Evolutionary conservation across 2,113 vertebrate genomes (phyloP).

Genomic region (Cavia porcellus): DNA sequence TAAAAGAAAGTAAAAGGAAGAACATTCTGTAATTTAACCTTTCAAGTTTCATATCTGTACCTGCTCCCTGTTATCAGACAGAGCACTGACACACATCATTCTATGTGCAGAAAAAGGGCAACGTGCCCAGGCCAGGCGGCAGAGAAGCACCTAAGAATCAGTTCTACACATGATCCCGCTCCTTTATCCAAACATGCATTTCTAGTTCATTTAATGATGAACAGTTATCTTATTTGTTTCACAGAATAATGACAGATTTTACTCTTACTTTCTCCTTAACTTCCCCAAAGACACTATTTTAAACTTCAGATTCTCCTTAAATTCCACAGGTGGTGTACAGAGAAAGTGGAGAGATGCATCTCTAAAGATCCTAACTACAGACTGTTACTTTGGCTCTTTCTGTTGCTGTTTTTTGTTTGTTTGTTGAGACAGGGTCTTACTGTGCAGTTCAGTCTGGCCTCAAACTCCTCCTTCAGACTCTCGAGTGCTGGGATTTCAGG

Average conservation of each 20-base stretch:
- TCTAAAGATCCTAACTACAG: background rate
- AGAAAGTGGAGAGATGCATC: background rate
- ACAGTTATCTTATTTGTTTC: background rate
- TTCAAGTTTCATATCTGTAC: conserved; percentile 21
- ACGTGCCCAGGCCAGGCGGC: background rate
- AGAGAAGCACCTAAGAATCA: background rate
- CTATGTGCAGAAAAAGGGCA: conserved; percentile 42
- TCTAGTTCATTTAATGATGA: background rate
- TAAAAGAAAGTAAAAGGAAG: conserved; percentile 64
- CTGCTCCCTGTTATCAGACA: background rate
- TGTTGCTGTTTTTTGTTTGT: too few relatives aligned
- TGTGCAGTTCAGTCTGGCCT: background rate
- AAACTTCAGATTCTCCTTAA: conserved; percentile 39
- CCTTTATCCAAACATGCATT: background rate
- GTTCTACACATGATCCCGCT: background rate
- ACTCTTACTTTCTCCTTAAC: conserved; percentile 33
- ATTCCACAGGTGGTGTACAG: background rate
- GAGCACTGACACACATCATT: background rate
- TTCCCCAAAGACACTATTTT: conserved; percentile 60
- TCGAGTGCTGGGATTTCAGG: background rate
- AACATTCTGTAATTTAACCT: conserved; percentile 61
- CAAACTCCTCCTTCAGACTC: background rate
- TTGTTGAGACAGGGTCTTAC: background rate
- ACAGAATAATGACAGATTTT: conserved; percentile 54
- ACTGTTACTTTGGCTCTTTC: background rate